A percentile compares a stretch with the other conserved stretches of the same genome.
Evolutionary conservation across 2,797 vertebrate genomes (phyloP).

Genomic region (Phylloscopus collybita): DNA sequence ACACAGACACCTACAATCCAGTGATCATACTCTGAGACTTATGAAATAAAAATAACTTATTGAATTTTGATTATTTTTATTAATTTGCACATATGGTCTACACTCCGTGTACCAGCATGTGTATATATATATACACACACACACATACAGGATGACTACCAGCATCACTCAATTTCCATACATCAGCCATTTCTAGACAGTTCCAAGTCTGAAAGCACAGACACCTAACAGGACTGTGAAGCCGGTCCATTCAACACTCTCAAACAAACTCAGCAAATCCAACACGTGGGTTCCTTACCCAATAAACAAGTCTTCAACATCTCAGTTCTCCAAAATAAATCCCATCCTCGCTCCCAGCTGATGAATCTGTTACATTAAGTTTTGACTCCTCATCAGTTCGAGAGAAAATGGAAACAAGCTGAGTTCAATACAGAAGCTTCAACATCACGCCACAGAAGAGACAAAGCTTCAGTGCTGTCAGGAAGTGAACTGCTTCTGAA

Average conservation of each 20-base stretch:
- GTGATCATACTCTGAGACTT: neutral
- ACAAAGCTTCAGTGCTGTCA: neutral
- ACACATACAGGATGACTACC: neutral
- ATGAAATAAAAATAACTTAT: neutral
- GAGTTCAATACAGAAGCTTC: neutral
- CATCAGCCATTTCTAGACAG: neutral
- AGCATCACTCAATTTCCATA: neutral
- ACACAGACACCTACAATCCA: fast-evolving
- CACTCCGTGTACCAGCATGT: neutral
- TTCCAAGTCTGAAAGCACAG: neutral
- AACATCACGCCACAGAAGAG: neutral
- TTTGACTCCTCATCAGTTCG: neutral
- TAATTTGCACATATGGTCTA: neutral
- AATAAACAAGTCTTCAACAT: fast-evolving
- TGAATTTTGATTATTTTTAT: neutral
- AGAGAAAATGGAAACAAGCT: neutral
- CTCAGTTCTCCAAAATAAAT: neutral
- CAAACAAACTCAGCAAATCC: neutral
- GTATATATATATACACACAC: too few relatives aligned
- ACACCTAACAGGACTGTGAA: neutral
- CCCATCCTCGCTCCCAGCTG: neutral
- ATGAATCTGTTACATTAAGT: neutral
- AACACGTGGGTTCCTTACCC: neutral
- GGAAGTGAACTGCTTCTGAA: neutral
- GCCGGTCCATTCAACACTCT: neutral